Percentiles rank a stretch among this genome's conserved stretches.
phyloP scores from a whole-genome alignment of 1,140 invertebrate species.

The Belonocnema kinseyi region DNA sequence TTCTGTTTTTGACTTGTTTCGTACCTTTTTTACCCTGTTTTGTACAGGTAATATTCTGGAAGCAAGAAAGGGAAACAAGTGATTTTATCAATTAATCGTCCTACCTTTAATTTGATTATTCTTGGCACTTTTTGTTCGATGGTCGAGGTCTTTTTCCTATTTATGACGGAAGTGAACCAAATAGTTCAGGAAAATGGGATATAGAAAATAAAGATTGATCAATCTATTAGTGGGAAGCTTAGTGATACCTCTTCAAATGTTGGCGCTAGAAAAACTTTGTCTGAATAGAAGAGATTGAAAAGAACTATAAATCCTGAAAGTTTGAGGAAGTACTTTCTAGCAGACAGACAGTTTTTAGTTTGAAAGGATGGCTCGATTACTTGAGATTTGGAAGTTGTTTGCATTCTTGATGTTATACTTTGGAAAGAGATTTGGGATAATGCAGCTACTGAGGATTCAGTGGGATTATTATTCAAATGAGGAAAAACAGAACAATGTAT shows the following conservation, averaged over 20 bases:
- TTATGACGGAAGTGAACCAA: too few relatives aligned
- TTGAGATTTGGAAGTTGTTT: slow-evolving; percentile 22
- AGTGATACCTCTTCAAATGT: background rate
- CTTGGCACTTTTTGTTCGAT: too few relatives aligned
- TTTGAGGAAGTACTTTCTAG: background rate
- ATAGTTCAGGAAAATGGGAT: too few relatives aligned
- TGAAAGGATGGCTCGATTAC: slow-evolving; percentile 1
- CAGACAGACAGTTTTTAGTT: background rate
- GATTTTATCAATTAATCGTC: too few relatives aligned
- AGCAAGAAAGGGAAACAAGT: too few relatives aligned
- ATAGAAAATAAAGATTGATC: too few relatives aligned
- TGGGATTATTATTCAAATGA: slow-evolving; percentile 2
- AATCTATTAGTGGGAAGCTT: background rate
- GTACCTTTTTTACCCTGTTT: too few relatives aligned
- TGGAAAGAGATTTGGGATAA: background rate
- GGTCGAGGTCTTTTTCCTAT: too few relatives aligned
- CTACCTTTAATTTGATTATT: too few relatives aligned
- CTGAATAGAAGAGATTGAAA: background rate
- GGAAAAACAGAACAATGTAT: background rate
- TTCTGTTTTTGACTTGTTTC: too few relatives aligned
- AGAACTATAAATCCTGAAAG: background rate
- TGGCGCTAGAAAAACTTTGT: background rate
- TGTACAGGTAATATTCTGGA: too few relatives aligned
- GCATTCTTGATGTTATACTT: slow-evolving; percentile 8
- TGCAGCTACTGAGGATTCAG: background rate